Conservation (phyloP, 2,797 vertebrate species). For the Alouatta caraya region DNA sequence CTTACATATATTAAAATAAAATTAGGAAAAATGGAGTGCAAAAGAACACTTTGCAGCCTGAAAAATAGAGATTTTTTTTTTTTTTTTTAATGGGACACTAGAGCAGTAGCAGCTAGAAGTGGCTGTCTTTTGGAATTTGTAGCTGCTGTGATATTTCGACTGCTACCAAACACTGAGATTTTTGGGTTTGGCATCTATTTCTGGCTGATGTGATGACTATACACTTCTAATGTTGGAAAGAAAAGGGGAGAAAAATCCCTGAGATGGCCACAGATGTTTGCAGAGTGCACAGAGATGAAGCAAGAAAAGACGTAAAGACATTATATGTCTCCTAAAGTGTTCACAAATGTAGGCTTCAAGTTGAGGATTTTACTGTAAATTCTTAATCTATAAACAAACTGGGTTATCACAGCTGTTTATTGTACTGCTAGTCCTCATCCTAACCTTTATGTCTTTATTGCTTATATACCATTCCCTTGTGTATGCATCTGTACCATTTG, state of each 20-base stretch:
- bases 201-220: background rate
- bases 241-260: slow-evolving; percentile 17
- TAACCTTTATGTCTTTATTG: slow-evolving; percentile 88
- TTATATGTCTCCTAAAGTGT: slow-evolving; percentile 68
- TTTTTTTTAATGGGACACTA: slow-evolving; percentile 34
- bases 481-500: slow-evolving; percentile 85
- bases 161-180: slow-evolving; percentile 26
- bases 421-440: slow-evolving; percentile 84
- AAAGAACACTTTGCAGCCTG: slow-evolving; percentile 61
- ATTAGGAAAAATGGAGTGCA: slow-evolving; percentile 73
- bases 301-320: slow-evolving; percentile 55
- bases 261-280: slow-evolving; percentile 47
- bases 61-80: slow-evolving; percentile 58
- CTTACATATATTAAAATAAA: slow-evolving; percentile 75
- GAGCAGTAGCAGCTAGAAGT: slow-evolving; percentile 19
- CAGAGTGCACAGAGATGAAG: background rate
- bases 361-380: slow-evolving; percentile 82
- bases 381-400: slow-evolving; percentile 88
- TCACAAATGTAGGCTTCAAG: slow-evolving; percentile 74
- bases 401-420: slow-evolving; percentile 89
- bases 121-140: slow-evolving; percentile 57
- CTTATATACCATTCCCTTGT: slow-evolving; percentile 88
- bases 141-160: slow-evolving; percentile 46
- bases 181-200: slow-evolving; percentile 61
- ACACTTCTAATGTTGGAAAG: slow-evolving; percentile 61